Evolutionary conservation across 2,888 invertebrate genomes (phyloP).

Genomic region (Hydroisotoma schaefferi): DNA sequence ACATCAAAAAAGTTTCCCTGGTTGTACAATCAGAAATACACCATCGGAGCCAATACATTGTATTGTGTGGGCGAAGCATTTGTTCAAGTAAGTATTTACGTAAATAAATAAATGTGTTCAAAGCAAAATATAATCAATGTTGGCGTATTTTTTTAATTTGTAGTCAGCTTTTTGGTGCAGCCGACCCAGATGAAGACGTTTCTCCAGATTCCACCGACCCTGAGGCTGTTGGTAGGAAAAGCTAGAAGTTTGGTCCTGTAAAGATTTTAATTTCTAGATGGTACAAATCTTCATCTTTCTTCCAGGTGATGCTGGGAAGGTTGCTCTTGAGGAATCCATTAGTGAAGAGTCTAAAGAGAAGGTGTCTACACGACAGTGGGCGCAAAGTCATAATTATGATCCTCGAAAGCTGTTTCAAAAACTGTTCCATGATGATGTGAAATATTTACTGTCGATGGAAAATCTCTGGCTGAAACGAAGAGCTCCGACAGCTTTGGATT

Average conservation of each 20-base stretch:
- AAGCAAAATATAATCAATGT: not conserved
- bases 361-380: slow-evolving; percentile 83
- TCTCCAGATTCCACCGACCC: slow-evolving; percentile 96
- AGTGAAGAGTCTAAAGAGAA: slow-evolving; percentile 57
- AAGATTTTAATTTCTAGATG: not conserved
- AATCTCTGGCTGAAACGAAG: slow-evolving; percentile 90
- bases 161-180: slow-evolving; percentile 95
- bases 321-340: slow-evolving; percentile 51
- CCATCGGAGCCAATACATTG: slow-evolving; percentile 99
- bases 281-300: not conserved
- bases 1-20: slow-evolving; percentile 88
- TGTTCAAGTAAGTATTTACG: slow-evolving; percentile 75
- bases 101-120: not conserved
- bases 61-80: slow-evolving; percentile 98
- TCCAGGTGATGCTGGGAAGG: slow-evolving; percentile 52
- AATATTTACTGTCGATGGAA: slow-evolving; percentile 88
- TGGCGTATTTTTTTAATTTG: slow-evolving; percentile 47
- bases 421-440: slow-evolving; percentile 90
- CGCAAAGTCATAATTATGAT: slow-evolving; percentile 75
- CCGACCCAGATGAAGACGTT: slow-evolving; percentile 94
- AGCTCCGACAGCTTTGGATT: slow-evolving; percentile 75
- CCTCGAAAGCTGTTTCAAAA: slow-evolving; percentile 83
- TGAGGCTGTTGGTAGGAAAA: slow-evolving; percentile 67
- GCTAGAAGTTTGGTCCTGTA: not conserved
- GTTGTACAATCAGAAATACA: slow-evolving; percentile 98